phyloP scores from a whole-genome alignment of 2,797 vertebrate genomes.

The Trachurus trachurus region DNA sequence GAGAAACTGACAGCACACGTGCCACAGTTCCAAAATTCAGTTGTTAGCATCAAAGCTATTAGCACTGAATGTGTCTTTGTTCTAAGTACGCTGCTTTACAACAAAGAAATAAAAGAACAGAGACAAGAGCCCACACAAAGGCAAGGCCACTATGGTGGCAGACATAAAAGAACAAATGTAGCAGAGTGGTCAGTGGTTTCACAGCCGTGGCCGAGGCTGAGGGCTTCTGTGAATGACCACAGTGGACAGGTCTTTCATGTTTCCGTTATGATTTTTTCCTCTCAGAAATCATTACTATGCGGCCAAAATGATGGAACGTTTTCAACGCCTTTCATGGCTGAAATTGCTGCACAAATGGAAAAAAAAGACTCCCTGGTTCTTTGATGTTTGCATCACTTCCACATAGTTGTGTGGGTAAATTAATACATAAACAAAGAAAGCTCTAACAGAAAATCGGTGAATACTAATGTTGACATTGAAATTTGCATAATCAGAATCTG shows the following conservation, averaged over 20 bases:
- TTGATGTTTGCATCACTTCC: conserved; percentile 3
- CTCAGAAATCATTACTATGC: not conserved
- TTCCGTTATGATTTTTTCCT: conserved; percentile 6
- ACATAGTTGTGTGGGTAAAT: not conserved
- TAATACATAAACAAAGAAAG: conserved; percentile 2
- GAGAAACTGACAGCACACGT: not conserved
- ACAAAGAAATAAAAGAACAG: not conserved
- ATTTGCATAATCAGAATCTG: conserved; percentile 16
- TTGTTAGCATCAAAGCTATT: conserved; percentile 47
- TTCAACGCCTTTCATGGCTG: conserved; percentile 14
- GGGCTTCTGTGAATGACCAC: conserved; percentile 24
- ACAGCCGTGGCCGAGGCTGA: conserved; percentile 7
- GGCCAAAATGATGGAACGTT: not conserved
- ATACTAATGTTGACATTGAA: conserved; percentile 5
- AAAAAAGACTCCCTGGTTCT: not conserved
- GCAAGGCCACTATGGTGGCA: conserved; percentile 17
- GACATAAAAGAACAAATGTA: conserved; percentile 56
- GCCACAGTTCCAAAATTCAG: conserved; percentile 9
- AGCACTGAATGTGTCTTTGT: conserved; percentile 41
- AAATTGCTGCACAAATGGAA: conserved; percentile 12
- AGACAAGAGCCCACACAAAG: conserved; percentile 37
- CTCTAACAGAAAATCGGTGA: not conserved
- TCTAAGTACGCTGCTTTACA: conserved; percentile 29
- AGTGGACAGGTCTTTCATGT: conserved; percentile 19
- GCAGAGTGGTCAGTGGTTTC: conserved; percentile 39